Evolutionary conservation across 2,797 vertebrate genomes (phyloP).

Genomic region (Holocentrus rufus): DNA sequence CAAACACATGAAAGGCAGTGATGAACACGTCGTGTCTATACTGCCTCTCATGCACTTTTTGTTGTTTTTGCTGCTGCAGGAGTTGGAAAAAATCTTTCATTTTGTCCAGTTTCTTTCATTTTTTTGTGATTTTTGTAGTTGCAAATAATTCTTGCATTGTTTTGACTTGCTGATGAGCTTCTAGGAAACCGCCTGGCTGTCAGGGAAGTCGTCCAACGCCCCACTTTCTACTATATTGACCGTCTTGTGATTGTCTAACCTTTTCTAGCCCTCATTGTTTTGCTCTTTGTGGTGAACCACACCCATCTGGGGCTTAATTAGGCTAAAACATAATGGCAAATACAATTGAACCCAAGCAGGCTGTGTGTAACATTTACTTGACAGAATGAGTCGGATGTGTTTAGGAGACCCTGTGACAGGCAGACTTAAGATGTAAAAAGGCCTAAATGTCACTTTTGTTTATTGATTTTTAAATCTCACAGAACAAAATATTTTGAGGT

Average conservation of each 20-base stretch:
- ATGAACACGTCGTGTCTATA: no score
- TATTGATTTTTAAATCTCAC: conserved; percentile 75
- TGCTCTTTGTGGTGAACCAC: conserved; percentile 48
- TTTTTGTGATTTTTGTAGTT: not conserved
- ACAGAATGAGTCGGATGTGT: conserved; percentile 55
- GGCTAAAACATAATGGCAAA: conserved; percentile 61
- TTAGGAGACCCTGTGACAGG: conserved; percentile 56
- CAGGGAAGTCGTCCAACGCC: conserved; percentile 63
- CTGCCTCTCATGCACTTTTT: no score
- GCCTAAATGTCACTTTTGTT: conserved; percentile 75
- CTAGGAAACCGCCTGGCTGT: conserved; percentile 49
- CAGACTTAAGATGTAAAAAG: conserved; percentile 66
- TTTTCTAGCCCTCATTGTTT: conserved; percentile 30
- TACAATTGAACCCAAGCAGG: conserved; percentile 33
- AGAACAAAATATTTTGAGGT: conserved; percentile 57
- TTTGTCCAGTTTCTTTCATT: no score
- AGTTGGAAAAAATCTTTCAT: no score
- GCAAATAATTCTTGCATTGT: conserved; percentile 29
- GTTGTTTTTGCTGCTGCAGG: no score
- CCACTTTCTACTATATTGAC: conserved; percentile 37
- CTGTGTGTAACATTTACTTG: conserved; percentile 57
- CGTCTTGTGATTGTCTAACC: conserved; percentile 59
- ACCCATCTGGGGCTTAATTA: conserved; percentile 63
- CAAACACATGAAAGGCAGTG: no score
- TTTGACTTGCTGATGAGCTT: conserved; percentile 37